Base-by-base conservation (phyloP, 2,113 vertebrate species). In the Siniperca chuatsi region DNA sequence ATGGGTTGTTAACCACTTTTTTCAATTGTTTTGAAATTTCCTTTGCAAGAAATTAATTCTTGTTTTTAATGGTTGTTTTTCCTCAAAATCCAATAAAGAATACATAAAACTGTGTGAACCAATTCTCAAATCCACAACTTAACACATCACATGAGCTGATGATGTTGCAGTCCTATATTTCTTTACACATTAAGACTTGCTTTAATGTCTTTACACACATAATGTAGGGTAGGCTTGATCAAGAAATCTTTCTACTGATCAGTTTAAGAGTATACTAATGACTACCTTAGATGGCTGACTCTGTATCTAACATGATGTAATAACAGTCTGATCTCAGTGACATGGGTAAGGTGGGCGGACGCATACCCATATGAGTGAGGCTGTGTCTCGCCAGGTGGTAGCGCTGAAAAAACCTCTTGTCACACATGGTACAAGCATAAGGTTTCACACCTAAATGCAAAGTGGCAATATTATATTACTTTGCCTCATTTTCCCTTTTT, bases 321-420 rank as follows among this genome's bases (percentile, higher is more conserved):
- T 65, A 71, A 90, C 81, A 89, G 42, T 84, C 75, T 79, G 82
- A 87, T 89, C 66, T 91, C 76, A 79, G 75, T 92, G 87, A 85
- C 84, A 92, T 88, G 82, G 87, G 89, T 93, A 93, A 83, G 91
- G 90, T 93, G 92, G 90, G 91, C 89, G 92, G 75, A 89, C 90
- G 92, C 95, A 91, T 96, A 98, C 98, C 98, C 44, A 98, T 98
- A 91, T 98, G 98, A 95, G 97, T 98, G 92, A 98, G 97, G 95
- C 97, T 97, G 95, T 98, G 97, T 89, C 97, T 96, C 85, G 97
- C 97, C 92, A 98, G 97, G 94, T 98, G 97, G 92, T 98, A 98
- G 93, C 97, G 97, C 93, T 98, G 97, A 94, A 98, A 98, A 96
- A 98, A 98, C 92, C 97, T 97, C 97, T 97, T 98, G 92, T 98